Evolutionary conservation across 2,888 invertebrate species (phyloP).

Genomic region (Baccha elongata): DNA sequence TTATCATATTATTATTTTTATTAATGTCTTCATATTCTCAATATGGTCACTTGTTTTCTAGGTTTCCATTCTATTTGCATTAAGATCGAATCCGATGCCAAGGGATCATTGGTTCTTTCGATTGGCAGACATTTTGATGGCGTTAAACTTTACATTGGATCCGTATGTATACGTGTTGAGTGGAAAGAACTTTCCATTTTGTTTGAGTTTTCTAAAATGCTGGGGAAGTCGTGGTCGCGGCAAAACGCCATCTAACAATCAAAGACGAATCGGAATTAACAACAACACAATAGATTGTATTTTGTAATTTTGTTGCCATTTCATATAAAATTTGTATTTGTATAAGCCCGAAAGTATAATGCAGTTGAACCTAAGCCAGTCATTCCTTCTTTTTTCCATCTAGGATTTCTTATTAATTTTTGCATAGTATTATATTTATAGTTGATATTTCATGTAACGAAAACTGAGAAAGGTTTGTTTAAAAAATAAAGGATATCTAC

Average conservation of each 20-base stretch:
- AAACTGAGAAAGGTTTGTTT: too few relatives aligned
- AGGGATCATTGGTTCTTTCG: slow-evolving; percentile 81
- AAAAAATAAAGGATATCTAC: too few relatives aligned
- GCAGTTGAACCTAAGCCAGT: too few relatives aligned
- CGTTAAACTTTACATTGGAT: slow-evolving; percentile 91
- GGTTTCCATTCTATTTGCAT: slow-evolving; percentile 86
- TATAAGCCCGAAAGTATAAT: too few relatives aligned
- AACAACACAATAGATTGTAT: not conserved
- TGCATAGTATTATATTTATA: too few relatives aligned
- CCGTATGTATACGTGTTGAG: slow-evolving; percentile 92
- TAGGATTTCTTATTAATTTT: too few relatives aligned
- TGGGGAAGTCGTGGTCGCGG: not conserved
- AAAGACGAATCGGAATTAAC: not conserved
- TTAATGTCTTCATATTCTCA: not conserved
- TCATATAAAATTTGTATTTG: too few relatives aligned
- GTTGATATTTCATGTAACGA: too few relatives aligned
- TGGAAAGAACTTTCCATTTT: slow-evolving; percentile 79
- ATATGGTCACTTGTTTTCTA: slow-evolving; percentile 78
- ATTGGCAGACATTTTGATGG: slow-evolving; percentile 89
- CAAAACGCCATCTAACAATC: not conserved
- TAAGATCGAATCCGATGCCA: slow-evolving; percentile 77
- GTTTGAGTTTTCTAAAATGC: too few relatives aligned
- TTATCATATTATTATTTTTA: slow-evolving; percentile 25
- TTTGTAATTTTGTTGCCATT: too few relatives aligned
- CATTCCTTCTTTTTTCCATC: too few relatives aligned